Evolutionary conservation across 2,888 invertebrate genomes (phyloP), one percentile per base, ranked within the genome.

Genomic region (Dryobota labecula): DNA sequence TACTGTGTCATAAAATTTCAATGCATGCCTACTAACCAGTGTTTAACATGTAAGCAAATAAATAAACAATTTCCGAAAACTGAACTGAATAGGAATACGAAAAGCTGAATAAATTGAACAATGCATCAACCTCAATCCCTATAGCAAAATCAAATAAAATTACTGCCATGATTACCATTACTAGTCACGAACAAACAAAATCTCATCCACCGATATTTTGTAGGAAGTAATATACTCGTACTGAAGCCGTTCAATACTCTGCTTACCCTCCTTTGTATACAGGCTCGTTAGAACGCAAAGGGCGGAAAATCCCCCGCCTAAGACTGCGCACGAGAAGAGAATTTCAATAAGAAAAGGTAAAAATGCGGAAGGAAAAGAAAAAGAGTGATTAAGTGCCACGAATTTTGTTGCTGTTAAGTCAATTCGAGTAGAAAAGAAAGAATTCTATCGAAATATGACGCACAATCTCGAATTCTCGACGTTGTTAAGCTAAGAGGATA

Each of bases 311-410:
- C 84, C 78, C 75, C 69, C 58, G 84, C n/a, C 70, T 70, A 73
- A 85, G 75, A 73, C 76, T 74, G 69, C 75, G 62, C 69, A 73
- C 72, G 79, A 76, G 64, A 74, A 65, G 70, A 79, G 90, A 89
- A 90, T 90, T 83, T 86, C 86, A 90, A 90, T 90, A 86, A 90
- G 84, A 60, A 43, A 51, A 74, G n/a, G 70, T 57, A 68, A 74
- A 67, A 78, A 65, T 30, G 33, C 56, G 78, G 53, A 71, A 77
- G 27, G n/a, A 61, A 57, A 53, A 30, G 45, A 41, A 80, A 47
- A 49, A 65, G 13, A 67, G 54, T 60, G 49, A 77, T 67, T 41
- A 74, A 45, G 15, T 18, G 27, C 13, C 18, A 7, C 36, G n/a
- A 1, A 11, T 1, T 15, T 18, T 70, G 78, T 71, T n/a, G 64